Conservation (phyloP, 2,888 invertebrate genomes). For the Eupelmus urozonus region DNA sequence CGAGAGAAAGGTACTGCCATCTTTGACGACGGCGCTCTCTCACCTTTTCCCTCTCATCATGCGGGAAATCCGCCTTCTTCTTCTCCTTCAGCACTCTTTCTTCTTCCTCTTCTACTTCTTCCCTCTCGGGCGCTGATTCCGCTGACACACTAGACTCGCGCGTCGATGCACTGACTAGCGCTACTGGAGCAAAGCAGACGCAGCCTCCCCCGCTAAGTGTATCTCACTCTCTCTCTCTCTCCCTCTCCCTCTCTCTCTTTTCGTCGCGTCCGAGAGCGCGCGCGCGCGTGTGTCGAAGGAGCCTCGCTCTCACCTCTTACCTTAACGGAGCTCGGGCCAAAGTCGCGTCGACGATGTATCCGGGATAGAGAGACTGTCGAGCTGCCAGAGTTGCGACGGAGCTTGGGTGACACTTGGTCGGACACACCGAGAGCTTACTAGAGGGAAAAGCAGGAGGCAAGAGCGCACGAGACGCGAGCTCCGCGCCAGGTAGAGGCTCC, state of each 20-base stretch:
- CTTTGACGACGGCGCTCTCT: conserved; percentile 37
- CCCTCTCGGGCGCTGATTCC: not conserved
- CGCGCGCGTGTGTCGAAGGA: not conserved
- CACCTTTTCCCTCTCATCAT: conserved; percentile 49
- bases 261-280: not conserved
- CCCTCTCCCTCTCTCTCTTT: not conserved
- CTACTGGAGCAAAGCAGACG: too few species aligned
- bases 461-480: conserved; percentile 14
- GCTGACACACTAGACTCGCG: too few species aligned
- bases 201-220: too few species aligned
- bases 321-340: too few species aligned
- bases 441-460: not conserved
- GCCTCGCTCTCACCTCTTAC: too few species aligned
- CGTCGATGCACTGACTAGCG: not conserved
- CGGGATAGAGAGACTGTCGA: not conserved
- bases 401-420: not conserved
- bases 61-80: not conserved
- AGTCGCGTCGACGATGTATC: too few species aligned
- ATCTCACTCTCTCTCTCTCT: not conserved
- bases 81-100: not conserved
- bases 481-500: conserved; percentile 53
- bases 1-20: conserved; percentile 32
- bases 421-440: not conserved
- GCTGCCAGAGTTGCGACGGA: not conserved
- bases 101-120: not conserved